phyloP scores from a whole-genome alignment of 2,113 vertebrate genomes.

The Indicator maculatus region DNA sequence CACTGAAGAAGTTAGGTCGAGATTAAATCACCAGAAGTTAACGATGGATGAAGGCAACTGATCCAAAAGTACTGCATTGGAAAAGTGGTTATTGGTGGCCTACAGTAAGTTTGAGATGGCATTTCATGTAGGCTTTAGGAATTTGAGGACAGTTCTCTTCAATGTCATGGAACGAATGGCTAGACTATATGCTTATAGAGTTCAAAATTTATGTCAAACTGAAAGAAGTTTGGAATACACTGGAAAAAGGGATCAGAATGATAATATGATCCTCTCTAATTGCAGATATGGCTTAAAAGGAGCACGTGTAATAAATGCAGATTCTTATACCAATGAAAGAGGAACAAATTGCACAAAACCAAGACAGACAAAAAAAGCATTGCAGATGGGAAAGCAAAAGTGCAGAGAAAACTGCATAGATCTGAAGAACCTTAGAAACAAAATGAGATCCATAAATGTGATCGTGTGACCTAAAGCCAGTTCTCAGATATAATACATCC shows the following conservation, averaged over 20 bases:
- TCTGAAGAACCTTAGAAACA: not conserved
- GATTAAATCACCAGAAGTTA: not conserved
- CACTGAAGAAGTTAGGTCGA: not conserved
- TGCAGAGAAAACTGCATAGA: not conserved
- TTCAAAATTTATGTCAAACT: not conserved
- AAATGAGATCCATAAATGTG: not conserved
- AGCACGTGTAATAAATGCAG: not conserved
- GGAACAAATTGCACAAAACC: not conserved
- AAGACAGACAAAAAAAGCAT: not conserved
- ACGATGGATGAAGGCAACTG: not conserved
- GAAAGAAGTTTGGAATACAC: not conserved
- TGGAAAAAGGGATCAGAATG: not conserved
- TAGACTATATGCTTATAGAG: not conserved
- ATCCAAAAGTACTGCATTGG: not conserved
- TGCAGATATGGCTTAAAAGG: not conserved
- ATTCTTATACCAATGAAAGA: not conserved
- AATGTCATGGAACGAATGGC: not conserved
- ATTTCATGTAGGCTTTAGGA: not conserved
- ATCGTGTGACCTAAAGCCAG: not conserved
- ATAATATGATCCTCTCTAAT: not conserved
- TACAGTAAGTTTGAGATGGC: not conserved
- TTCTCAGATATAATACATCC: not conserved
- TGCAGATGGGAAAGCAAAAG: not conserved
- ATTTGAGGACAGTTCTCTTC: not conserved
- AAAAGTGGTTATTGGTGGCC: not conserved